These are phyloP conservation scores for Phylloscopus whistleri DNA, from an alignment of 2,113 vertebrate genomes.

Conservation along the genomic window DNA sequence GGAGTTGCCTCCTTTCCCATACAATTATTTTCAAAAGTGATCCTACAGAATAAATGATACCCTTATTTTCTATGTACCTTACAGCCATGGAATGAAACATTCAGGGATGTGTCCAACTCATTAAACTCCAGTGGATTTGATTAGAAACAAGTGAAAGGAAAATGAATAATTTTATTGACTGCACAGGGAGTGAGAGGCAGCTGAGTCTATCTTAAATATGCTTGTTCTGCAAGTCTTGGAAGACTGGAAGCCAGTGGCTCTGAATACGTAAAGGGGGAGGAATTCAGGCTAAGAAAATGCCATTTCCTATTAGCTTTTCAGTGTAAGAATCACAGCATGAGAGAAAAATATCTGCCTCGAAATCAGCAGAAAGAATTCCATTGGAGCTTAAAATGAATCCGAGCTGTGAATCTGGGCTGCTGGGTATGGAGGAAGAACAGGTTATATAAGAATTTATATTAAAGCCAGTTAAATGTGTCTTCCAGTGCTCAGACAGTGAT, in stretches of 20 bases:
- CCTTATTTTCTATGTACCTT: not conserved
- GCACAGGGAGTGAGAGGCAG: not conserved
- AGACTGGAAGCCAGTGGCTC: not conserved
- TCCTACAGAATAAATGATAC: not conserved
- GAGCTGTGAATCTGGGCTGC: not conserved
- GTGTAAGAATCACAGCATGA: not conserved
- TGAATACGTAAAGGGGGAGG: not conserved
- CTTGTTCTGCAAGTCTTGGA: not conserved
- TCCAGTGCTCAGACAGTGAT: not conserved
- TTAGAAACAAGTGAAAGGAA: not conserved
- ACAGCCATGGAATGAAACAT: not conserved
- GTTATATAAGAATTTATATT: not conserved
- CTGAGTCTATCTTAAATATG: not conserved
- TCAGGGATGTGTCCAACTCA: not conserved
- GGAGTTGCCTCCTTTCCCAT: not conserved
- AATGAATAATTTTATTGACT: not conserved
- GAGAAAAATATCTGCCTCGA: not conserved
- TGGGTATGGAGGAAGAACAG: not conserved
- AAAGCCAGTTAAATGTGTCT: not conserved
- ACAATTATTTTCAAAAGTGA: not conserved
- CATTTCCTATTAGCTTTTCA: not conserved
- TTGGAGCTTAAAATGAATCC: not conserved
- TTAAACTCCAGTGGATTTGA: not conserved
- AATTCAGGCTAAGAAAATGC: not conserved
- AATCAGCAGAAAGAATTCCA: constrained; percentile 11